Evolutionary conservation across 2,888 invertebrate species (phyloP), one percentile per base, ranked within the genome.

Genomic region (Pelosia muscerda): DNA sequence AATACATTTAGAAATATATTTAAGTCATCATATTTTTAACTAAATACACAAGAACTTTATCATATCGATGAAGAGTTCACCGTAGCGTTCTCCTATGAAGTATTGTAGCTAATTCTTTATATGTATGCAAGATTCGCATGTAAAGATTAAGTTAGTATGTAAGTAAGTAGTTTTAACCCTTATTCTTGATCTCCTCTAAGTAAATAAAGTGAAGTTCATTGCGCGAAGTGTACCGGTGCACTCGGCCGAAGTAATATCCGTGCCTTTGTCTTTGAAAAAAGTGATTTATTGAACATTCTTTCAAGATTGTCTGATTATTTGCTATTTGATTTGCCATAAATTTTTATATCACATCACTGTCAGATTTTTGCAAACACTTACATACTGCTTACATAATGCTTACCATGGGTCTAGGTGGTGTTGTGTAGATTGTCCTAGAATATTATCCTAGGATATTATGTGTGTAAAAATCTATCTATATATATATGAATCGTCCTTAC

Each of bases 201-300:
- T 81, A 84, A 87, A 86, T 81, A 83, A 81, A 71, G 68, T 75
- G 73, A 81, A 76, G 76, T 78, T 79, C 74, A 74, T 74, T 75
- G 72, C 76, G 61, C 81, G 69, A 82, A 84, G 79, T 76, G 79
- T 75, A 71, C 79, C 76, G 76, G 77, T 78, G 77, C 78, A 74
- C 76, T 69, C 77, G 72, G 72, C 71, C 81, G 83, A 82, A 81
- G 85, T 82, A 86, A 84, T 88, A 86, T 87, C 86, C 87, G 87
- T 65, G 75, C 75, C 79, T 82, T 82, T 84, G 81, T 84, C 83
- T 78, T 78, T 69, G 76, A 71, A 80, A 76, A 80, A 79, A 75
- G 66, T 68, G 69, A 76, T 77, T 77, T 80, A 67, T 73, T 70
- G 66, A 72, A 63, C 65, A 74, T 81, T 77, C 68, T 66, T 74